A percentile compares a stretch with the other conserved stretches of the same genome.
Evolutionary conservation across 1,140 invertebrate genomes (phyloP).

Genomic region (Ostrea denselamellosa): DNA sequence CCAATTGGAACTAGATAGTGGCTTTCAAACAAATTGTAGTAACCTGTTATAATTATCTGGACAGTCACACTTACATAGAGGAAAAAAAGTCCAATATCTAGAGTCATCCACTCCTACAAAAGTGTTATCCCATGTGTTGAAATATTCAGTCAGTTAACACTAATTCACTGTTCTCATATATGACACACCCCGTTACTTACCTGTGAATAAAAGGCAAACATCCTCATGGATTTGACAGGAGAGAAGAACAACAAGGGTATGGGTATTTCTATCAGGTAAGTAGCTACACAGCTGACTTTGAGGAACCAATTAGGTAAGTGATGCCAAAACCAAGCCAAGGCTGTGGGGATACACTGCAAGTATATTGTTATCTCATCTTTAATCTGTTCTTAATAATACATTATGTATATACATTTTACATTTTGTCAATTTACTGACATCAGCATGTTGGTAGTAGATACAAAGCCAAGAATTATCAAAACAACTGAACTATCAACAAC

Average conservation of each 20-base stretch:
- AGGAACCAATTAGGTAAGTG: constrained; percentile 82
- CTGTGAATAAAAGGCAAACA: constrained; percentile 85
- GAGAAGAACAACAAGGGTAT: constrained; percentile 90
- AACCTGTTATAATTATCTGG: too few relatives aligned
- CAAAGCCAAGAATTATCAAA: too few relatives aligned
- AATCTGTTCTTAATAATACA: background rate
- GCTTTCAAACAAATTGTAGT: too few relatives aligned
- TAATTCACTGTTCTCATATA: too few relatives aligned
- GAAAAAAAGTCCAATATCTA: too few relatives aligned
- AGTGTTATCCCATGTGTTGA: too few relatives aligned
- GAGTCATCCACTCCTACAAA: too few relatives aligned
- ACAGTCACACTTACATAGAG: too few relatives aligned
- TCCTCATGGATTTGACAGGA: constrained; percentile 84
- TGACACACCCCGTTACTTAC: constrained; percentile 76
- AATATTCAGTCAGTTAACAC: too few relatives aligned
- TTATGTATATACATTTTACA: background rate
- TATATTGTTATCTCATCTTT: background rate
- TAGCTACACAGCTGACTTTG: constrained; percentile 82
- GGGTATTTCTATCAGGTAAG: constrained; percentile 85
- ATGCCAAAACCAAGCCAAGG: constrained; percentile 77
- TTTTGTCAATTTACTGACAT: background rate
- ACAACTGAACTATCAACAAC: too few relatives aligned
- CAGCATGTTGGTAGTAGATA: too few relatives aligned
- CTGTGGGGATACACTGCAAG: constrained; percentile 79
- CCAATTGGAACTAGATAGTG: too few relatives aligned